Conservation (phyloP, 2,888 invertebrate genomes). For the Papilio demoleus region DNA sequence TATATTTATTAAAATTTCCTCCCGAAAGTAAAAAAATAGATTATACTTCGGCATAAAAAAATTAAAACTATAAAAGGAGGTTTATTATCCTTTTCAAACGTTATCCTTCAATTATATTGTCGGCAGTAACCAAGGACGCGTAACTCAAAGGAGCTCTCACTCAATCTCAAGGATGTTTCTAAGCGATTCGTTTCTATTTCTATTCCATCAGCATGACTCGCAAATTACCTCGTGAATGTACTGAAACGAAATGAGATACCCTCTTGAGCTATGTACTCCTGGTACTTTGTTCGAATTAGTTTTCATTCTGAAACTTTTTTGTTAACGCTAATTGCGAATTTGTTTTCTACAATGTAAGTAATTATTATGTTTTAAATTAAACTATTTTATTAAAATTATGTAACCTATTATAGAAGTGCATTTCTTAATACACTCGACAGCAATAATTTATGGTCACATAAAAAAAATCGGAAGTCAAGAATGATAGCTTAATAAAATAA, state of each 20-base stretch:
- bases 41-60: no score
- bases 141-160: conserved; percentile 19
- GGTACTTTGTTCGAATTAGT: conserved; percentile 21
- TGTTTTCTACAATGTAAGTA: no score
- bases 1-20: no score
- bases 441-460: no score
- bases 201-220: conserved; percentile 22
- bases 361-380: no score
- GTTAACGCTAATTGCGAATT: neutral
- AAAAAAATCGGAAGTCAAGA: no score
- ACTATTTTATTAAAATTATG: no score
- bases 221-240: conserved; percentile 27
- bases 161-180: conserved; percentile 18
- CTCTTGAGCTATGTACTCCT: conserved; percentile 20
- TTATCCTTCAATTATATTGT: conserved; percentile 14
- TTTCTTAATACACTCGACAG: no score
- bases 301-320: neutral
- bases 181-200: conserved; percentile 16
- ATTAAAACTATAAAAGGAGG: neutral
- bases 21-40: no score
- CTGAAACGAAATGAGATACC: conserved; percentile 11
- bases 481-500: no score
- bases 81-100: neutral
- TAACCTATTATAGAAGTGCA: no score
- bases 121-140: conserved; percentile 9